Conservation (phyloP, 1,140 invertebrate species). For the Oryctes rhinoceros region DNA sequence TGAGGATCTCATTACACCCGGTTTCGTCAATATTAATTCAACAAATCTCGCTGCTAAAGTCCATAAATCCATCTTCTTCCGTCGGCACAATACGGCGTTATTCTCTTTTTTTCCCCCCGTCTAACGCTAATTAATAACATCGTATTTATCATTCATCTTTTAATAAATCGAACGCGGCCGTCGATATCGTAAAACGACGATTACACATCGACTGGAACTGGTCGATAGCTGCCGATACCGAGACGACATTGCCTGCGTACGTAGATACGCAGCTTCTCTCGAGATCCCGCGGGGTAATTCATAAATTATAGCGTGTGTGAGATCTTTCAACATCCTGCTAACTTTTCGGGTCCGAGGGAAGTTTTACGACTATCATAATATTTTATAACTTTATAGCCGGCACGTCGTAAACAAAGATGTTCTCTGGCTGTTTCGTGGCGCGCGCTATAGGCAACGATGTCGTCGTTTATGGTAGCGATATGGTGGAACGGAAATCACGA, state of each 20-base stretch:
- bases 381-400: conserved; percentile 22
- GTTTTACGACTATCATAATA: conserved; percentile 10
- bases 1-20: too few relatives aligned
- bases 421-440: too few relatives aligned
- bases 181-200: background rate
- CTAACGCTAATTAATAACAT: background rate
- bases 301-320: conserved; percentile 22
- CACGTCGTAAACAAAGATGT: conserved; percentile 1
- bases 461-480: too few relatives aligned
- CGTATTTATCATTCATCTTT: conserved; percentile 9
- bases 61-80: too few relatives aligned
- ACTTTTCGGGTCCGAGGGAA: conserved; percentile 6
- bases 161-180: background rate
- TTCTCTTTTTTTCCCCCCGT: background rate
- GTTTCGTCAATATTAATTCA: too few relatives aligned
- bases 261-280: background rate
- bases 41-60: too few relatives aligned
- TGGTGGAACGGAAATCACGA: too few relatives aligned
- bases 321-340: conserved; percentile 21
- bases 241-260: background rate
- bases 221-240: background rate
- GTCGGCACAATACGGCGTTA: too few relatives aligned
- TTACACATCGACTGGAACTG: background rate
- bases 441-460: too few relatives aligned
- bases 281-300: conserved; percentile 12